phyloP scores from a whole-genome alignment of 2,113 vertebrate species.

The Scomber colias region DNA sequence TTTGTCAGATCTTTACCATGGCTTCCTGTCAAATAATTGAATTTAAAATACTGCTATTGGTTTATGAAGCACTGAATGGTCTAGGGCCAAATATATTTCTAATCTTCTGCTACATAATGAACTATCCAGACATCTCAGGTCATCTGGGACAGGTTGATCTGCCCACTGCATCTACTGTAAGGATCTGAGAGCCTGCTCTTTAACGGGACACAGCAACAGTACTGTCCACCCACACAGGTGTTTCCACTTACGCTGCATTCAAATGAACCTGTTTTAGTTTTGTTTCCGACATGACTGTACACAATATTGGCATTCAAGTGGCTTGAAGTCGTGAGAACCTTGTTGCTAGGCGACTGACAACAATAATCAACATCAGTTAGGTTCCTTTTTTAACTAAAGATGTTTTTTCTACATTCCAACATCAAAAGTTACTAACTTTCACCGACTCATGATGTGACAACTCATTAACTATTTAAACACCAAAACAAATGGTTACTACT shows the following conservation, averaged over 20 bases:
- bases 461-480: neutral
- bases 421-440: neutral
- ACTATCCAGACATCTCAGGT: too few species aligned
- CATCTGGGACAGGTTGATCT: neutral
- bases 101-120: too few species aligned
- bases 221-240: neutral
- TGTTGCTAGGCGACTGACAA: constrained; percentile 31
- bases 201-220: neutral
- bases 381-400: neutral
- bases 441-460: neutral
- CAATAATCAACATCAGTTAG: neutral
- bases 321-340: neutral
- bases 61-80: too few species aligned
- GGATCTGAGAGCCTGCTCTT: neutral
- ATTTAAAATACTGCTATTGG: too few species aligned
- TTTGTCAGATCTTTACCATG: too few species aligned
- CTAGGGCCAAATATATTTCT: too few species aligned
- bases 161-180: neutral
- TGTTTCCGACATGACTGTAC: neutral
- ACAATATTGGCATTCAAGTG: neutral
- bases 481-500: too few species aligned
- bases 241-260: neutral
- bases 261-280: neutral
- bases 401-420: neutral
- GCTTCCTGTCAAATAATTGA: too few species aligned